Base-by-base conservation (phyloP, 2,888 invertebrate species). In the Parnassius smintheus region DNA sequence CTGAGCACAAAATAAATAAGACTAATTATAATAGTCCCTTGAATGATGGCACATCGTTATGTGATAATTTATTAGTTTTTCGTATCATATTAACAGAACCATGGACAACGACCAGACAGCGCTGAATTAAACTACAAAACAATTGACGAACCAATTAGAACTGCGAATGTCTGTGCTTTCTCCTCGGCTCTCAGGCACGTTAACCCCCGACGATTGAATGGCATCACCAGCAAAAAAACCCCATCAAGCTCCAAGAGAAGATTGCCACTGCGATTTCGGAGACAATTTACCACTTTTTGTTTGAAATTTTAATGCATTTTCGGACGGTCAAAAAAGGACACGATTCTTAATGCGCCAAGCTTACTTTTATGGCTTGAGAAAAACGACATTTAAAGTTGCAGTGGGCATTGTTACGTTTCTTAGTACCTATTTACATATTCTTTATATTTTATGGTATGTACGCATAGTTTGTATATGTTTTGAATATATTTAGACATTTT, bases 261-360 rank as follows among this genome's bases (percentile, higher is more conserved):
- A 86, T 86, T 85, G 81, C 85, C 77, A 73, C 79, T 70, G 76
- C 78, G 79, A 77, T 82, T 77, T 76, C 75, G 75, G 73, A 75
- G 75, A 76, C 80, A 83, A 83, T 87, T 64, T 86, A 86, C 83
- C 75, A 76, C 75, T 86, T 87, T 86, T 86, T 85, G 76, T 73
- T 70, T 71, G 71, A 71, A 76, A 80, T 76, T 78, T 75, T 75
- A 75, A 77, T 75, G 77, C 80, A 81, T 69, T 71, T 73, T 71
- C 67, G 65, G 59, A 61, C 56, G 65, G 56, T 57, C 68, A 70
- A 68, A 70, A 63, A 65, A 63, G 59, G 63, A 58, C 62, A 59
- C 63, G 63, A 57, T 62, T 60, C 60, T 60, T 64, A 60, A 60
- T 60, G 56, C 60, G 64, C 60, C 64, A 35, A 35, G 64, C 60